Evolutionary conservation across 2,888 invertebrate genomes (phyloP).

Genomic region (Clivina fossor): DNA sequence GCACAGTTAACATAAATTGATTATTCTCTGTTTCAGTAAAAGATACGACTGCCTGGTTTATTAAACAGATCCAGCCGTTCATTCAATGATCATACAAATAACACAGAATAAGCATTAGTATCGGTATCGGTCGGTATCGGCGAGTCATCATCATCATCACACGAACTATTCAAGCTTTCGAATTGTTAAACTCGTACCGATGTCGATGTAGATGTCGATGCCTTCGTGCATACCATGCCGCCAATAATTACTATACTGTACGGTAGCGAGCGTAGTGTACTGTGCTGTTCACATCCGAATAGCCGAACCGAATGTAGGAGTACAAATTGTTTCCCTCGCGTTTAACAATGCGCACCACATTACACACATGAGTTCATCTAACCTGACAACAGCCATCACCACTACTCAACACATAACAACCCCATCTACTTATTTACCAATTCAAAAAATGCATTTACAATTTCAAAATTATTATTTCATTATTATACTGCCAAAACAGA

Average conservation of each 20-base stretch:
- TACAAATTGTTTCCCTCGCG: constrained; percentile 18
- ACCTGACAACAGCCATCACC: too few species aligned
- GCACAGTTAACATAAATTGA: constrained; percentile 26
- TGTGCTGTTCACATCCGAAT: too few species aligned
- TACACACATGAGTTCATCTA: too few species aligned
- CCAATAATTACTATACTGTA: constrained; percentile 16
- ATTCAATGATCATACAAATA: constrained; percentile 13
- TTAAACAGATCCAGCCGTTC: constrained; percentile 12
- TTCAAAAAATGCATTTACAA: too few species aligned
- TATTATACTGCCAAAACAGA: too few species aligned
- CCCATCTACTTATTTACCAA: too few species aligned
- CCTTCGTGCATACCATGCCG: too few species aligned
- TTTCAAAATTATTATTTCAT: too few species aligned
- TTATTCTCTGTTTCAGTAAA: constrained; percentile 22
- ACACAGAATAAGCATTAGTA: background rate
- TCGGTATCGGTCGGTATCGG: background rate
- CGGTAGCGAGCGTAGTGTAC: too few species aligned
- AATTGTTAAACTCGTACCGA: background rate
- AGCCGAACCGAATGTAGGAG: constrained; percentile 13
- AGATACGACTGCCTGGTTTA: constrained; percentile 15
- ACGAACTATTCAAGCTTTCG: background rate
- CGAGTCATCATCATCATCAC: constrained; percentile 2
- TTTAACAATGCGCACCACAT: background rate
- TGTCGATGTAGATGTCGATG: too few species aligned
- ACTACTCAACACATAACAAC: too few species aligned